Conservation (phyloP, 2,797 vertebrate genomes). For the Selene dorsalis region DNA sequence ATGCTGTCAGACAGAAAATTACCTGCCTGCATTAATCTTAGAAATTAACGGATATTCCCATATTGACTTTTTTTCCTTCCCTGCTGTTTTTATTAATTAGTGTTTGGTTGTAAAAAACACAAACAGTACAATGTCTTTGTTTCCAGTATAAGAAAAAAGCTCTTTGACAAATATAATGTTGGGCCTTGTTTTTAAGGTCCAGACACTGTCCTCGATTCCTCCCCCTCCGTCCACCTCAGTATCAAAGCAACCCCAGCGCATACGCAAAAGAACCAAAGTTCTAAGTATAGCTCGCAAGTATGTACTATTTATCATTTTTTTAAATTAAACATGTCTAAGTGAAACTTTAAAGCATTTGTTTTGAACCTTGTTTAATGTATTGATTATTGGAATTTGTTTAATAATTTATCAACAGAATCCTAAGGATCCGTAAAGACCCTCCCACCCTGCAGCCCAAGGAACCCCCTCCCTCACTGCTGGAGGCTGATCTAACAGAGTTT, state of each 20-base stretch:
- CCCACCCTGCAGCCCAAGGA: constrained; percentile 95
- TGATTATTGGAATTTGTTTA: neutral
- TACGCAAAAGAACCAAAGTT: constrained; percentile 92
- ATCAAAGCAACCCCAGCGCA: constrained; percentile 85
- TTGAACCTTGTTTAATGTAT: neutral
- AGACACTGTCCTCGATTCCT: constrained; percentile 88
- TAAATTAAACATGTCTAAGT: neutral
- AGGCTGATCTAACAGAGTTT: constrained; percentile 96
- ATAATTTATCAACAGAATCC: constrained; percentile 83
- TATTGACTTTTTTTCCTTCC: neutral
- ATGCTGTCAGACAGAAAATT: neutral
- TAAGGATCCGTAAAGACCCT: constrained; percentile 93
- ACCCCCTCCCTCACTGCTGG: constrained; percentile 93
- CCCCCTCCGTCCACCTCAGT: constrained; percentile 79
- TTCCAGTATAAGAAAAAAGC: neutral
- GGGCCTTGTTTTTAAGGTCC: constrained; percentile 83
- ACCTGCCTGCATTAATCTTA: neutral
- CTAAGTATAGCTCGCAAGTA: constrained; percentile 95
- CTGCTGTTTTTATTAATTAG: neutral
- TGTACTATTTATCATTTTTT: neutral
- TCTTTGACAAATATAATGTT: neutral
- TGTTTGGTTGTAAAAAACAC: neutral
- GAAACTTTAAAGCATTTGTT: neutral
- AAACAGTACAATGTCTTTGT: neutral
- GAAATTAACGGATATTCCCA: neutral